Base-by-base conservation (phyloP, 2,113 vertebrate species). In the Phainopepla nitens region DNA sequence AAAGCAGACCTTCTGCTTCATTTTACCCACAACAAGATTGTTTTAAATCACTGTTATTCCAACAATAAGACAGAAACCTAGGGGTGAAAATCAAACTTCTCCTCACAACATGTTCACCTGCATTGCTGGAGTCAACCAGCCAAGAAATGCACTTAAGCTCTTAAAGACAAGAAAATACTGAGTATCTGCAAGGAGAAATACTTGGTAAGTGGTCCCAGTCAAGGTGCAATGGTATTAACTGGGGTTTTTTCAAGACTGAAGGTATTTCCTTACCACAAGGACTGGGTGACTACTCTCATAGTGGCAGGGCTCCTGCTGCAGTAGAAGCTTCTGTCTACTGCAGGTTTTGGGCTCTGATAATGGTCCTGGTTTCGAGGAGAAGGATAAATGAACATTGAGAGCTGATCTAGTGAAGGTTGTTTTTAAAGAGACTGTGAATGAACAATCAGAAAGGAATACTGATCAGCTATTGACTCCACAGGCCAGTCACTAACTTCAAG, bases 401-500 rank as follows among this genome's bases (percentile, higher is more conserved):
- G 39, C 28, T 65, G 58, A 83, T 69, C 31, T 54, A 35, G 36
- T 62, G 49, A 24, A 56, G 58, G 42, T 10, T 21, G 8, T 24
- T 41, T 70, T 78, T 56, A 57, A 82, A 82, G 41, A 45, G 41
- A 72, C 51, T 0, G 1, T 1, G n/a, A 56, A n/a, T 8, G 10
- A 60, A 12, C 0, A 3, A 36, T 36, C 50, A 6, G 9, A 13
- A 50, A 33, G 44, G 41, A 23, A 4, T 18, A 53, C 10, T 9
- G 3, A 60, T 72, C 82, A 73, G 36, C 36, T 73, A 5, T 57
- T 49, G 64, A 33, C 39, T 80, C 71, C 90, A 79, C 62, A 7
- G 45, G 44, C 31, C 62, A 81, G 29, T 39, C 27, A 36, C 76
- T 49, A 65, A 20, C 25, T 78, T 97, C 95, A 98, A 28, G 96